Percentiles rank a stretch among this genome's conserved stretches.
Evolutionary conservation across 2,113 vertebrate species (phyloP).

Genomic region (Nothoprocta pentlandii): DNA sequence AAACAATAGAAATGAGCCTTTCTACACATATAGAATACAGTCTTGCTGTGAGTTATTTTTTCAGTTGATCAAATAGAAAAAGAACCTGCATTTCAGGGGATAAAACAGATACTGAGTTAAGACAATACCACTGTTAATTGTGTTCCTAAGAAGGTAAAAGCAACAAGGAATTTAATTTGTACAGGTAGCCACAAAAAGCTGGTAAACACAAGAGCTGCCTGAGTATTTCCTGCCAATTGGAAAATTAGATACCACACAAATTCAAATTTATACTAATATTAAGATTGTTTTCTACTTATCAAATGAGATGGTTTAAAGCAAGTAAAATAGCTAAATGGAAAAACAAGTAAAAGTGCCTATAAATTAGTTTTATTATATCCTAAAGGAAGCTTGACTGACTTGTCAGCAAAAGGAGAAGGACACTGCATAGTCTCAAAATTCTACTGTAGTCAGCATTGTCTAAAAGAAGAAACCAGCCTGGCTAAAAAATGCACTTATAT

Average conservation of each 20-base stretch:
- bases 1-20: background rate
- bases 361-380: background rate
- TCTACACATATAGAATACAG: background rate
- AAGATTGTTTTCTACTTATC: background rate
- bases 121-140: background rate
- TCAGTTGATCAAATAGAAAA: background rate
- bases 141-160: background rate
- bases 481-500: slow-evolving; percentile 19
- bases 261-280: background rate
- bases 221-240: background rate
- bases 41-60: background rate
- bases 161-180: background rate
- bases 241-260: background rate
- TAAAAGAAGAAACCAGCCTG: slow-evolving; percentile 29
- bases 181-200: background rate
- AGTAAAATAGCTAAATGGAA: background rate
- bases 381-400: background rate
- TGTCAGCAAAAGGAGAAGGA: slow-evolving; percentile 14
- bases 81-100: background rate
- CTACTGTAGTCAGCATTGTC: slow-evolving; percentile 30
- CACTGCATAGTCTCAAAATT: background rate
- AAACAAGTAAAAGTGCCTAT: background rate
- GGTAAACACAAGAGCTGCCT: background rate
- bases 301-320: background rate
- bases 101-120: background rate